Percentiles rank a stretch among this genome's conserved stretches.
Evolutionary conservation across 2,797 vertebrate genomes (phyloP).

Genomic region (Falco columbarius): DNA sequence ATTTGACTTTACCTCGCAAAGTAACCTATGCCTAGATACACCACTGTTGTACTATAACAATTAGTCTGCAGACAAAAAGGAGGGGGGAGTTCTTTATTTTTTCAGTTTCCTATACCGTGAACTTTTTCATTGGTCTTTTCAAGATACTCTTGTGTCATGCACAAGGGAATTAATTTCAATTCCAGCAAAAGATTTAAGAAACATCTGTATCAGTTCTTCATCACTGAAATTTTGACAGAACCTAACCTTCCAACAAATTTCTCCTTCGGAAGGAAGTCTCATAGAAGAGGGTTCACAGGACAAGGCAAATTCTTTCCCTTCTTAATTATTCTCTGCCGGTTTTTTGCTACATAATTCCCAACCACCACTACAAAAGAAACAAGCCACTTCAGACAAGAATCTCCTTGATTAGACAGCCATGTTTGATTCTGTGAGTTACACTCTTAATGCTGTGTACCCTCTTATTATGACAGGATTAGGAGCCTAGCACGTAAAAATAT

Average conservation of each 20-base stretch:
- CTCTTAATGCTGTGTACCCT: not conserved
- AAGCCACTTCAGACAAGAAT: not conserved
- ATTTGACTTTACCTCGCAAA: conserved; percentile 24
- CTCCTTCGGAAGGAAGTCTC: not conserved
- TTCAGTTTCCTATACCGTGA: not conserved
- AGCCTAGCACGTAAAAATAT: not conserved
- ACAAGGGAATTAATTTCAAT: not conserved
- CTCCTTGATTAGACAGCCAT: not conserved
- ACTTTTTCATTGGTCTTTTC: not conserved
- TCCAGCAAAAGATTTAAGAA: not conserved
- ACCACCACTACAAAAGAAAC: not conserved
- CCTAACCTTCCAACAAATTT: not conserved
- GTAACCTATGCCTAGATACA: not conserved
- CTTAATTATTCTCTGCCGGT: not conserved
- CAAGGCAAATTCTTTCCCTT: not conserved
- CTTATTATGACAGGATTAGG: not conserved
- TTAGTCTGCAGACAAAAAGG: not conserved
- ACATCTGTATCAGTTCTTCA: not conserved
- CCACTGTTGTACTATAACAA: not conserved
- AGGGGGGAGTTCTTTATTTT: not conserved
- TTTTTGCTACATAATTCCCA: not conserved
- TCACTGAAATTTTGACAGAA: not conserved
- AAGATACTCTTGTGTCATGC: not conserved
- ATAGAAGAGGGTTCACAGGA: not conserved
- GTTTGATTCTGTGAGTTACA: not conserved